Percentiles rank a stretch among this genome's conserved stretches.
These are phyloP conservation scores for Alces alces DNA, from an alignment of 2,113 vertebrate species.

Conservation along the genomic window DNA sequence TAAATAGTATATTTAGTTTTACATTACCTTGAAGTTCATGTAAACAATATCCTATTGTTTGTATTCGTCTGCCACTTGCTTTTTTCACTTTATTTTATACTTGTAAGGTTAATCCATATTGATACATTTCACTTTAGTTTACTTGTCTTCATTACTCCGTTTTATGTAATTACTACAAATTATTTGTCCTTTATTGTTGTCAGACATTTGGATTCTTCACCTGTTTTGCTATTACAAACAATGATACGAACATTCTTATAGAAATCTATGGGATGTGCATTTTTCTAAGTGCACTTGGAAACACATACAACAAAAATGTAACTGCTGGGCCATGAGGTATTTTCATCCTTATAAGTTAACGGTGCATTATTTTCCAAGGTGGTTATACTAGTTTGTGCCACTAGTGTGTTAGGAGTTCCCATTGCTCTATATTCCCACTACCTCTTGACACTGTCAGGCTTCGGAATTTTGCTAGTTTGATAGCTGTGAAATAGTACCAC, in stretches of 20 bases:
- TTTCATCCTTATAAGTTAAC: neutral
- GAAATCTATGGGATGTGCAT: neutral
- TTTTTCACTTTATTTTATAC: neutral
- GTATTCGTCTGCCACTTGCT: neutral
- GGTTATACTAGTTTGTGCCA: neutral
- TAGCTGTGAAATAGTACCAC: neutral
- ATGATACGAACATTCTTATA: neutral
- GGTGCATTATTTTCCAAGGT: neutral
- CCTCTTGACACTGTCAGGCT: neutral
- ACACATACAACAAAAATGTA: neutral
- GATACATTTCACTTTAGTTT: neutral
- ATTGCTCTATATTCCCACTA: neutral
- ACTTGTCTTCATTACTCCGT: neutral
- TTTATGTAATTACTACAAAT: neutral
- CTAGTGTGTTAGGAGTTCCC: neutral
- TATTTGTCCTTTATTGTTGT: neutral
- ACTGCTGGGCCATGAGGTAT: neutral
- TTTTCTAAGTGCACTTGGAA: neutral
- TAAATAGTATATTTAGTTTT: neutral
- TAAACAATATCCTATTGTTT: neutral
- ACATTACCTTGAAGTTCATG: neutral
- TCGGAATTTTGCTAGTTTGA: neutral
- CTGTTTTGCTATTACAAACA: neutral
- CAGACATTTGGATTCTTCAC: neutral
- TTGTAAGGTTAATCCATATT: neutral